Base-by-base conservation (phyloP, 2,888 invertebrate genomes). In the Oscheius sp. region DNA sequence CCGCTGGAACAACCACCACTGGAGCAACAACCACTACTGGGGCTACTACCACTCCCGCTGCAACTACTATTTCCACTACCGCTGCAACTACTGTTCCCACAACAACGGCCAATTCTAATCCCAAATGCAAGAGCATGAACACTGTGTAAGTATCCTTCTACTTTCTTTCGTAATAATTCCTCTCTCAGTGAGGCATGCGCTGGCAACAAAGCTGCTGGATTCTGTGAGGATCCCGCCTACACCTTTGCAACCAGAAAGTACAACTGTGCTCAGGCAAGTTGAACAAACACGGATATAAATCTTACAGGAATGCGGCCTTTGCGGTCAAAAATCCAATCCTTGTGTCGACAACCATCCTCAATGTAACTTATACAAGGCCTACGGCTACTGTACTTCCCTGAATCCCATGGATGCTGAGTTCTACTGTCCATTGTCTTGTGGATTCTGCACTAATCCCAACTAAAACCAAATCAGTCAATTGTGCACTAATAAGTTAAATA, bases 381-480 rank as follows among this genome's bases (percentile, higher is more conserved):
- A 47, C 14, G 75, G 72, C 49, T 22, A 62, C 30, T 75, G 75
- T 33, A 36, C 51, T 2, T 54, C 65, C 1, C 54, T 67, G 24
- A 45, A 61, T 2, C 64, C 72, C 6, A 66, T 75, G 6, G 36
- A 65, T 12, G 63, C 75, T 20, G 75, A 75, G 32, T 73, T 67
- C 33, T 32, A 68, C 2, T 75, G 75, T 51, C 67, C 75, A 0
- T 17, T 44, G 5, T 68, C 72, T 5, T 75, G 75, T 59, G 75
- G 75, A 26, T 75, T 62, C 57, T 75, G 75, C 67, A 20, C 44
- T n/a, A 65, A 62, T 51, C 75, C 75, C 28, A 71, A 69, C 26
- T 72, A 54, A 67, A 6, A 0, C 14, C 41, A 20, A 12, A 20
- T 17, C n/a, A 4, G 12, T 3, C 12, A 41, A 3, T 41, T 41